Evolutionary conservation across 2,797 vertebrate genomes (phyloP).

Genomic region (Momotus momota): DNA sequence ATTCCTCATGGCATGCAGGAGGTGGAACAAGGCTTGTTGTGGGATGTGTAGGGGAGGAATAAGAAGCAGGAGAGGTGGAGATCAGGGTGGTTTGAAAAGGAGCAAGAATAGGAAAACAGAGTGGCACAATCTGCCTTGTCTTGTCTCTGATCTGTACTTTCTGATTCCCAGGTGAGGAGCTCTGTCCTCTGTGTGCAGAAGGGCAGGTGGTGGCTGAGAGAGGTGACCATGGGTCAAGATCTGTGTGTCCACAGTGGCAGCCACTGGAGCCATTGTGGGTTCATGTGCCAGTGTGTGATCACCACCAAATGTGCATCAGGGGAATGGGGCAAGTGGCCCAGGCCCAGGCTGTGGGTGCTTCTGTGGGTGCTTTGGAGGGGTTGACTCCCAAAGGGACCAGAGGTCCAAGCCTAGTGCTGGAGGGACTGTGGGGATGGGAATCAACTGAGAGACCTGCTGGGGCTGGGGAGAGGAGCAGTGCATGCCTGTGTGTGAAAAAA

Average conservation of each 20-base stretch:
- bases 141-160: not conserved
- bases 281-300: fast-evolving
- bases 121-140: fast-evolving
- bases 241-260: fast-evolving
- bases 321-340: fast-evolving
- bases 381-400: not conserved
- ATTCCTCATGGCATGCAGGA: not conserved
- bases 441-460: too few relatives aligned
- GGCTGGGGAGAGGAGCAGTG: too few relatives aligned
- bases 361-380: not conserved
- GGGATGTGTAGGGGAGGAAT: not conserved
- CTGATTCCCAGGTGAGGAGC: not conserved
- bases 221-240: fast-evolving
- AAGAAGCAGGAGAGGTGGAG: not conserved
- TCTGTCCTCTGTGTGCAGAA: not conserved
- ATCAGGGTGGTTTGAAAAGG: not conserved
- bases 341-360: fast-evolving
- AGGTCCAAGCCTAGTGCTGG: not conserved
- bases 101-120: not conserved
- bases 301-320: fast-evolving
- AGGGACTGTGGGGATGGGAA: fast-evolving
- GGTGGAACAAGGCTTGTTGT: not conserved
- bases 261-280: fast-evolving
- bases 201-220: not conserved
- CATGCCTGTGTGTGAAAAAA: too few relatives aligned